phyloP scores from a whole-genome alignment of 1,140 invertebrate species.

The Coelopa frigida region DNA sequence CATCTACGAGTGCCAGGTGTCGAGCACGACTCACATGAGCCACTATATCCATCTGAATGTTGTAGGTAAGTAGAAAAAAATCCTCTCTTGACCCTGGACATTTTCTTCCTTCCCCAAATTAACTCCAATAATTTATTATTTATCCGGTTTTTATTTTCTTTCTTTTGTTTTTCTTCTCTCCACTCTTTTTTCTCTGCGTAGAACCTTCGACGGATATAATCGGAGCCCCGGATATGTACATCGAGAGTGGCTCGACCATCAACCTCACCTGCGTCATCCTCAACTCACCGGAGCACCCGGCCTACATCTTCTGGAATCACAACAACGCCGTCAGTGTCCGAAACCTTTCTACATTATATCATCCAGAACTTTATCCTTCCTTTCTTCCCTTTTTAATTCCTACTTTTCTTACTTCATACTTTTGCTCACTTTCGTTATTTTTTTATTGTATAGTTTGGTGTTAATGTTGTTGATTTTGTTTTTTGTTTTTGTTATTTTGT shows the following conservation, averaged over 20 bases:
- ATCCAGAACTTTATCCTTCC: background rate
- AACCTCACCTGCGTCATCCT: constrained; percentile 81
- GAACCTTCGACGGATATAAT: constrained; percentile 78
- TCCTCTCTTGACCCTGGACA: background rate
- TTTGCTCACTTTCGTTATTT: background rate
- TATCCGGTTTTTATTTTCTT: background rate
- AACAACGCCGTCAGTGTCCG: constrained; percentile 62
- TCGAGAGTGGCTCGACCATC: constrained; percentile 79
- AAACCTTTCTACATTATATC: background rate
- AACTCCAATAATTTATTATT: background rate
- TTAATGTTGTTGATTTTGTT: background rate
- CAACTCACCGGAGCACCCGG: constrained; percentile 77
- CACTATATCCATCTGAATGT: constrained; percentile 74
- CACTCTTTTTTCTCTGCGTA: constrained; percentile 53
- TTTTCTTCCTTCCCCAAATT: constrained; percentile 43
- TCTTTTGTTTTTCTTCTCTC: background rate
- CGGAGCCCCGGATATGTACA: constrained; percentile 76
- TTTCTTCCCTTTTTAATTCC: background rate
- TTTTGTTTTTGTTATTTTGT: background rate
- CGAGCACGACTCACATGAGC: constrained; percentile 75
- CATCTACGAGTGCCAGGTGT: constrained; percentile 80
- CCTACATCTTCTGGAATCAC: constrained; percentile 84
- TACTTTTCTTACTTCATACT: background rate
- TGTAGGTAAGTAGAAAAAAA: constrained; percentile 57
- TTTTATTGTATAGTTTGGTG: background rate